Conservation (phyloP, 2,113 vertebrate genomes). For the Dromiciops gliroides region DNA sequence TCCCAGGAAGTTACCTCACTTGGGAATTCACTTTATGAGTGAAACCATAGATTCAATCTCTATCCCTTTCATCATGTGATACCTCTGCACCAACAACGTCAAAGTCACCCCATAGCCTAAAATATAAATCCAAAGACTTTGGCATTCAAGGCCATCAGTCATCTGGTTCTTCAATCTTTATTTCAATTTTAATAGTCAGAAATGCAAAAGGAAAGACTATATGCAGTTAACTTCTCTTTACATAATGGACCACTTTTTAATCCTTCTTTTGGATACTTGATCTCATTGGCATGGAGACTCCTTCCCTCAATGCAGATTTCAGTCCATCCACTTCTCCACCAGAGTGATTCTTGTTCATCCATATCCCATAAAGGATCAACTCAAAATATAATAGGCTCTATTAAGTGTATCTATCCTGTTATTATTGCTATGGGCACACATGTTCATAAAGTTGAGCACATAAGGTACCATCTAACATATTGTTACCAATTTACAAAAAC, state of each 20-base stretch:
- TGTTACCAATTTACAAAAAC: constrained; percentile 21
- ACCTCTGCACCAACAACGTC: background rate
- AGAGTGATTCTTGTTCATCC: background rate
- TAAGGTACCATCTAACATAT: background rate
- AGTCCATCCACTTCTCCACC: background rate
- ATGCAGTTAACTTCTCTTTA: background rate
- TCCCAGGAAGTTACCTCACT: background rate
- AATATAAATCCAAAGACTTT: background rate
- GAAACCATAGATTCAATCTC: background rate
- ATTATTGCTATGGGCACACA: background rate
- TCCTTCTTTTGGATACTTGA: background rate
- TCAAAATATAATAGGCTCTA: background rate
- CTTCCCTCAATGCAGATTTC: background rate
- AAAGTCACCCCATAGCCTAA: background rate
- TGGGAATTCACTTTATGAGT: background rate
- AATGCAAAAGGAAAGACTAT: background rate
- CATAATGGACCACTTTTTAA: background rate
- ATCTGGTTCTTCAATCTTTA: background rate
- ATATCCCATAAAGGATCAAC: background rate
- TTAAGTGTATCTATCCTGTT: background rate
- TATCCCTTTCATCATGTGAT: background rate
- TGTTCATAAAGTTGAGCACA: background rate
- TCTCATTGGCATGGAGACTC: background rate
- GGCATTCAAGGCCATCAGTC: background rate
- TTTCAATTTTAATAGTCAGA: background rate